A percentile compares a stretch with the other conserved stretches of the same genome.
These are phyloP conservation scores for Myotis planiceps DNA, from an alignment of 2,797 vertebrate genomes.

Conservation along the genomic window DNA sequence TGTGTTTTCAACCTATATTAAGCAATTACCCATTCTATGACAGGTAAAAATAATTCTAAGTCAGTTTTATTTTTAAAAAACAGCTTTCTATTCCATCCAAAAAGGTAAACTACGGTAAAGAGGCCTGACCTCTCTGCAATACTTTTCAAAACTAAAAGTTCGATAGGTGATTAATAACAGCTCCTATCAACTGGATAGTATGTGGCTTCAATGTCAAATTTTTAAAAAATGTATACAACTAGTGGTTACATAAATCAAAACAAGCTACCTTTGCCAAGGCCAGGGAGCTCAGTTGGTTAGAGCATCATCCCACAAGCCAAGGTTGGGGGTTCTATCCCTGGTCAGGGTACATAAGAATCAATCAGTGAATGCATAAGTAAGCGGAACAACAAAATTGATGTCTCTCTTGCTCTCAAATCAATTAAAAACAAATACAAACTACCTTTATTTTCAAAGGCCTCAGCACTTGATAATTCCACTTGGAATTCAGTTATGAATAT, in stretches of 20 bases:
- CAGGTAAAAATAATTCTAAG: neutral
- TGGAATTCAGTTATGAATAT: neutral
- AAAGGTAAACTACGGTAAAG: neutral
- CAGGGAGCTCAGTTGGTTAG: neutral
- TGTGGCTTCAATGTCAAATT: neutral
- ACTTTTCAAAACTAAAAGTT: neutral
- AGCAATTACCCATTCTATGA: neutral
- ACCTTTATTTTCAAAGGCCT: slow-evolving; percentile 3
- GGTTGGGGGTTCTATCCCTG: neutral
- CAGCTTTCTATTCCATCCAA: neutral
- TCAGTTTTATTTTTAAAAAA: neutral
- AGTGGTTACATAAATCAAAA: neutral
- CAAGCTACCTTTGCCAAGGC: neutral
- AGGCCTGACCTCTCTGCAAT: neutral
- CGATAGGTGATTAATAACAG: neutral
- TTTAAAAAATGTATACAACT: neutral
- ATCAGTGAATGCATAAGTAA: neutral
- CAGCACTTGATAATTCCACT: neutral
- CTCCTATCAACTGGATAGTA: neutral
- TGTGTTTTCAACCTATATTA: neutral
- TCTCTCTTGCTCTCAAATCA: neutral
- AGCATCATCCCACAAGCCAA: neutral
- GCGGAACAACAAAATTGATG: neutral
- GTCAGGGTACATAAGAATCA: neutral
- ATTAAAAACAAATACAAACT: neutral